These are phyloP conservation scores for Columba janthina DNA, from an alignment of 2,113 vertebrate species.

Conservation along the genomic window DNA sequence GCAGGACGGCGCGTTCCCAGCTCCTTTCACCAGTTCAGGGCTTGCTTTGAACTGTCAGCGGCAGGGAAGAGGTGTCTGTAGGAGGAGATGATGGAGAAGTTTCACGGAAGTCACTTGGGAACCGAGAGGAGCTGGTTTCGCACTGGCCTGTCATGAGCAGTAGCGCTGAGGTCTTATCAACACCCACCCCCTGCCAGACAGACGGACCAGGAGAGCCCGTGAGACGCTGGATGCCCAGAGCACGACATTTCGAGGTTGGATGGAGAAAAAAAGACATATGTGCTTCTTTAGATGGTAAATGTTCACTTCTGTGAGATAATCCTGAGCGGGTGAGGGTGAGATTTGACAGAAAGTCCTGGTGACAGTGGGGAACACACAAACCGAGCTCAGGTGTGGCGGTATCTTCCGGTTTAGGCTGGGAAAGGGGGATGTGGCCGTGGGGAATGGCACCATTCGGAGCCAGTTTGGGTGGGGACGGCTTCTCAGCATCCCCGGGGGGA, in stretches of 20 bases:
- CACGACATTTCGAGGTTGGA: neutral
- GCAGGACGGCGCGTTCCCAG: neutral
- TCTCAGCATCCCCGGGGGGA: neutral
- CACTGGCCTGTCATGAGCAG: neutral
- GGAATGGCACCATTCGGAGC: rapidly evolving
- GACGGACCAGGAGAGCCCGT: neutral
- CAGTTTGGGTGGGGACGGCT: neutral
- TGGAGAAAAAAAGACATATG: neutral
- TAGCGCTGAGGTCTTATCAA: neutral
- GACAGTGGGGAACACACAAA: rapidly evolving
- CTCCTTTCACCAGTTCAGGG: neutral
- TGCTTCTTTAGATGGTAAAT: neutral
- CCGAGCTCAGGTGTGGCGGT: rapidly evolving
- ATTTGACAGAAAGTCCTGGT: neutral
- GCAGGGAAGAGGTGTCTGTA: neutral
- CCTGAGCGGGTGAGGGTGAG: neutral
- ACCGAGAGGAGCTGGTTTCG: neutral
- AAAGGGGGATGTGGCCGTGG: neutral
- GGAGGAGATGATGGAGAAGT: neutral
- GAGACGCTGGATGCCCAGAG: neutral
- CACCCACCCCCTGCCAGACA: neutral
- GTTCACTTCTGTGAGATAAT: neutral
- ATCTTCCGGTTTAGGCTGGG: neutral
- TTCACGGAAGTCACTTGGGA: neutral
- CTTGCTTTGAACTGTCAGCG: neutral